Conservation (phyloP, 2,113 vertebrate species). For the Galeopterus variegatus region DNA sequence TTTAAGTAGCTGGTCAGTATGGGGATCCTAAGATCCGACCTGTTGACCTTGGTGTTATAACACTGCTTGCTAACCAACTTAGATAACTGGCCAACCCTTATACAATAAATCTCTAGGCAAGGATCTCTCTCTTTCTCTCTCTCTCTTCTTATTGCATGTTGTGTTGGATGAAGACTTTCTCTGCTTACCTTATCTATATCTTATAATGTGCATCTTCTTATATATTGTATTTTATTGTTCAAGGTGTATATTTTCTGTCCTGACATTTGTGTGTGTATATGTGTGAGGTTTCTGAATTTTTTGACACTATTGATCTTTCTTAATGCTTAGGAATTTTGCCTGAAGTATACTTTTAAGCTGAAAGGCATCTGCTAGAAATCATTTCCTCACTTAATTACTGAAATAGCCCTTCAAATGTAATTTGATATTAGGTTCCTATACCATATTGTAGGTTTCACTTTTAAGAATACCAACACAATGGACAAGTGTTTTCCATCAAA, state of each 20-base stretch:
- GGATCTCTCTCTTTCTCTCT: neutral
- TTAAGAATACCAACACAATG: conserved; percentile 76
- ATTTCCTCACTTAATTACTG: conserved; percentile 76
- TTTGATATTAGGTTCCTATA: conserved; percentile 78
- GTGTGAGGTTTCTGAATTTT: conserved; percentile 27
- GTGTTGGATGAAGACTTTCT: neutral
- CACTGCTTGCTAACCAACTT: no score
- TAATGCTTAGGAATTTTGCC: conserved; percentile 69
- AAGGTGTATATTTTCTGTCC: neutral
- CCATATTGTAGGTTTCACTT: conserved; percentile 76
- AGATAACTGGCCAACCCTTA: no score
- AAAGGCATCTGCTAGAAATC: conserved; percentile 78
- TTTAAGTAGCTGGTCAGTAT: no score
- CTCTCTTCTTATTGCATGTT: neutral
- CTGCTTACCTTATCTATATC: neutral
- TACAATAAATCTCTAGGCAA: neutral
- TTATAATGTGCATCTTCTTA: neutral
- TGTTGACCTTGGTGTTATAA: no score
- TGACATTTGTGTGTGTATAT: neutral
- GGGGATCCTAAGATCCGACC: no score
- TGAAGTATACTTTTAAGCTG: conserved; percentile 71
- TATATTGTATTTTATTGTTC: neutral
- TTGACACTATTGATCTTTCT: conserved; percentile 62
- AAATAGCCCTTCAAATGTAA: conserved; percentile 79
- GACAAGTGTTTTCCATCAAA: conserved; percentile 64